Evolutionary conservation across 2,113 vertebrate species (phyloP).

Genomic region (Tinamus guttatus): DNA sequence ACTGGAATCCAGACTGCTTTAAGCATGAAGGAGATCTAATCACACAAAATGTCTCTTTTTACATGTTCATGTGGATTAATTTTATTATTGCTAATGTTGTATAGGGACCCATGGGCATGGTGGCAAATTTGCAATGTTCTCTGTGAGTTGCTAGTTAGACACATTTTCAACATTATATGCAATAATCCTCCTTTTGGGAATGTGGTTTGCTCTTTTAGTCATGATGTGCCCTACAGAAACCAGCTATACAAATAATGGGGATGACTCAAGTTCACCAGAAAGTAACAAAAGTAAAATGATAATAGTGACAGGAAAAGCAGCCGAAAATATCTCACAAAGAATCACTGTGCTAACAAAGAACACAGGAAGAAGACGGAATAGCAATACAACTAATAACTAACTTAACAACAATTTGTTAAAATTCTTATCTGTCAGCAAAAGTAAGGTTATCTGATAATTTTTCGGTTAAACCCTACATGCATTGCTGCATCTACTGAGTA

Average conservation of each 20-base stretch:
- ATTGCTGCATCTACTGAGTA: not conserved
- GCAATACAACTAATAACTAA: not conserved
- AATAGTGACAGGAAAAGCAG: not conserved
- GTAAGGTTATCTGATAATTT: not conserved
- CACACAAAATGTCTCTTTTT: not conserved
- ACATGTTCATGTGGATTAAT: not conserved
- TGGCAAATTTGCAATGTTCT: not conserved
- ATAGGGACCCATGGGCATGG: not conserved
- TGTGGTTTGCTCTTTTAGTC: not conserved
- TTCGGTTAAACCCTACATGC: not conserved
- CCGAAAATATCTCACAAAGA: not conserved
- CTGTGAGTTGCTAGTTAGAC: not conserved
- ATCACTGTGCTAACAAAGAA: not conserved
- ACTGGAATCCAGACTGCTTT: not conserved
- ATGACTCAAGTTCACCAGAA: not conserved
- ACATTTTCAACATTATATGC: not conserved
- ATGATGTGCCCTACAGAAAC: not conserved
- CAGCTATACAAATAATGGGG: not conserved
- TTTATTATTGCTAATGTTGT: not conserved
- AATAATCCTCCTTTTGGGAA: not conserved
- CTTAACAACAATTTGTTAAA: rapidly evolving
- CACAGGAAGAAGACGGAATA: not conserved
- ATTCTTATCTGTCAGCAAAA: not conserved
- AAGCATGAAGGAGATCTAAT: not conserved
- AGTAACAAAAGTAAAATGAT: not conserved